Evolutionary conservation across 2,888 invertebrate species (phyloP).

Genomic region (Actias luna): DNA sequence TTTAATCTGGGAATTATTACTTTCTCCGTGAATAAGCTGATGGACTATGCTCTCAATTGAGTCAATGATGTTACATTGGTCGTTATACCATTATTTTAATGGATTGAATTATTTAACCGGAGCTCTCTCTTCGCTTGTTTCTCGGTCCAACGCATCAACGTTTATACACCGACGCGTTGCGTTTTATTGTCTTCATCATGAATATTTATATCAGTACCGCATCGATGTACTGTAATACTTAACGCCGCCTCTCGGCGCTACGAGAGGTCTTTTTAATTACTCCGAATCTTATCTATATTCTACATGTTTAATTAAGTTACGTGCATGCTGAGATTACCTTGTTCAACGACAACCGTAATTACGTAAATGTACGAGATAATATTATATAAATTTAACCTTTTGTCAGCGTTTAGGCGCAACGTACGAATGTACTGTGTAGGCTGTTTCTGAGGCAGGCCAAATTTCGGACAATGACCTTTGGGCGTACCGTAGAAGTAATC

Average conservation of each 20-base stretch:
- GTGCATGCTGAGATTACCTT: constrained; percentile 13
- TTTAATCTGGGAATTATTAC: too few relatives aligned
- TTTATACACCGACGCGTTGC: constrained; percentile 35
- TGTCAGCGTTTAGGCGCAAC: not conserved
- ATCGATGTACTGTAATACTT: constrained; percentile 62
- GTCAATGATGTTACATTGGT: too few relatives aligned
- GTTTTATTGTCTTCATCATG: constrained; percentile 60
- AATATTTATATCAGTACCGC: constrained; percentile 65
- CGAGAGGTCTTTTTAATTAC: constrained; percentile 34
- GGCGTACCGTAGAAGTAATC: not conserved
- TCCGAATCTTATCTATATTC: constrained; percentile 30
- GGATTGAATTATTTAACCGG: not conserved
- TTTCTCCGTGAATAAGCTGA: too few relatives aligned
- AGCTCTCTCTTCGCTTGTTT: not conserved
- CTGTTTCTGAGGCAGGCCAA: too few relatives aligned
- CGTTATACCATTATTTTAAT: too few relatives aligned
- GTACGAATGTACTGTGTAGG: not conserved
- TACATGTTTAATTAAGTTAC: constrained; percentile 28
- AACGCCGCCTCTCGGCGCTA: constrained; percentile 25
- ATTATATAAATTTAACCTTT: constrained; percentile 2
- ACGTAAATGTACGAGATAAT: constrained; percentile 21
- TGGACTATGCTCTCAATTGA: too few relatives aligned
- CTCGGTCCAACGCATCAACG: not conserved
- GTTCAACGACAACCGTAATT: constrained; percentile 19
- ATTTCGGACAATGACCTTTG: not conserved